Percentiles rank a stretch among this genome's conserved stretches.
phyloP scores from a whole-genome alignment of 2,113 vertebrate genomes.

The Lepus timidus region DNA sequence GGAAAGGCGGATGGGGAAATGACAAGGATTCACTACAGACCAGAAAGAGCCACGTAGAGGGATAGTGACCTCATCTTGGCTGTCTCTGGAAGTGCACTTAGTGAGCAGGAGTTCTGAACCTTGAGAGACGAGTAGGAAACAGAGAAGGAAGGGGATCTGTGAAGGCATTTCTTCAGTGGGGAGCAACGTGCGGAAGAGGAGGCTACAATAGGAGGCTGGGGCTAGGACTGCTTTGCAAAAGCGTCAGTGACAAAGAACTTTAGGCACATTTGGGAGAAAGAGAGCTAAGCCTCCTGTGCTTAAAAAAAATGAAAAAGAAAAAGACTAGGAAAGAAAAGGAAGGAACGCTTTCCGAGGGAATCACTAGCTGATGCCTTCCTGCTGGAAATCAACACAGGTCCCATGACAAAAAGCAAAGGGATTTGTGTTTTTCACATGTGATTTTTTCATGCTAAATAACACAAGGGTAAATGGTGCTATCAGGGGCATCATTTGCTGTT shows the following conservation, averaged over 20 bases:
- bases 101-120: background rate
- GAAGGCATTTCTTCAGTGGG: background rate
- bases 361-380: background rate
- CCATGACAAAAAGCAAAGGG: background rate
- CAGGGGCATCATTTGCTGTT: background rate
- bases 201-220: background rate
- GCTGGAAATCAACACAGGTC: conserved; percentile 5
- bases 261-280: background rate
- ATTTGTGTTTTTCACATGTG: background rate
- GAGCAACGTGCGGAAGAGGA: background rate
- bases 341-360: background rate
- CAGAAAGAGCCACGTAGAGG: background rate
- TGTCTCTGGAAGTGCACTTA: background rate
- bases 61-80: background rate
- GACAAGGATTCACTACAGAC: background rate
- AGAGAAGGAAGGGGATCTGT: background rate
- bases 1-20: background rate
- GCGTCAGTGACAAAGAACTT: background rate
- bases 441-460: background rate
- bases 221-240: background rate
- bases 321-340: conserved; percentile 11
- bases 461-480: background rate
- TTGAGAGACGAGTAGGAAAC: background rate
- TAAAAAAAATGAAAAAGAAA: background rate
- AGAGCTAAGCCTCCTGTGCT: background rate